Evolutionary conservation across 2,797 vertebrate genomes (phyloP).

Genomic region (Tapirus indicus): DNA sequence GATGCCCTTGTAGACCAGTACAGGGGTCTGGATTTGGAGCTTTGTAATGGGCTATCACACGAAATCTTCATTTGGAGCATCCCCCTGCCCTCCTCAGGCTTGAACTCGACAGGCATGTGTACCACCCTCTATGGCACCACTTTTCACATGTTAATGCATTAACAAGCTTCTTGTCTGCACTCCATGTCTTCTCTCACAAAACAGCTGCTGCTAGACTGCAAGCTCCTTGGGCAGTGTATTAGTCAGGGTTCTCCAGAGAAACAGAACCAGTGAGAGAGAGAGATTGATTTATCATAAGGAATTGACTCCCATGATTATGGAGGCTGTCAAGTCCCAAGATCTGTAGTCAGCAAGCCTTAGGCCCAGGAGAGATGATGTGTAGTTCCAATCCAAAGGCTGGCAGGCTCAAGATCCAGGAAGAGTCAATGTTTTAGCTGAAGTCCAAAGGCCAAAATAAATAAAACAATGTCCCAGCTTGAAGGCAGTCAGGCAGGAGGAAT

Average conservation of each 20-base stretch:
- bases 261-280: not conserved
- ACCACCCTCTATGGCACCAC: rapidly evolving
- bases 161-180: not conserved
- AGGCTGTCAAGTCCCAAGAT: not conserved
- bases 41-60: rapidly evolving
- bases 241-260: not conserved
- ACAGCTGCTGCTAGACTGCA: rapidly evolving
- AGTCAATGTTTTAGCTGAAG: not conserved
- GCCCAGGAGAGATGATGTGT: not conserved
- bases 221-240: not conserved
- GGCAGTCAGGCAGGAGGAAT: not conserved
- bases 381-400: not conserved
- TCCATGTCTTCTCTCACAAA: not conserved
- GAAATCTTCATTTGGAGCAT: not conserved
- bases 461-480: too few species aligned
- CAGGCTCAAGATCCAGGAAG: not conserved
- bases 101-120: not conserved
- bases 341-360: not conserved
- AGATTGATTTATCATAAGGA: not conserved
- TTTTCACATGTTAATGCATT: rapidly evolving
- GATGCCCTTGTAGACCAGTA: rapidly evolving
- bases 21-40: too few species aligned
- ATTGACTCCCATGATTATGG: not conserved
- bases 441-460: not conserved
- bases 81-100: not conserved